These are phyloP conservation scores for Vidua chalybeata DNA, from an alignment of 2,113 vertebrate genomes.

Conservation along the genomic window DNA sequence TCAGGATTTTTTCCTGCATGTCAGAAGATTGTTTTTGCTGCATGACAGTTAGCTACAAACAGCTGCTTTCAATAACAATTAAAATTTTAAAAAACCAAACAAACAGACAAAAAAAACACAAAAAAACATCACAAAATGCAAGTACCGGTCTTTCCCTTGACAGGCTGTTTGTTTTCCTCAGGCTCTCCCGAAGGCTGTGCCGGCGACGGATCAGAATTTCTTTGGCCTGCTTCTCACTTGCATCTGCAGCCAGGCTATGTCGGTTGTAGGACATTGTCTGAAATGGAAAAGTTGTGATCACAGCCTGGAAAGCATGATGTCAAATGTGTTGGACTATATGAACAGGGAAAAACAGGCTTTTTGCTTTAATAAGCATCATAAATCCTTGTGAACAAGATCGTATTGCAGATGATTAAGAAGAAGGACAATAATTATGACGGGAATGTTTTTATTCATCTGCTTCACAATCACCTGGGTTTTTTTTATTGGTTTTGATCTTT, in stretches of 20 bases:
- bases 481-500: not conserved
- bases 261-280: conserved; percentile 91
- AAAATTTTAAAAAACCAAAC: not conserved
- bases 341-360: not conserved
- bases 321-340: not conserved
- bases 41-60: not conserved
- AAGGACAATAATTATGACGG: not conserved
- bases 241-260: conserved; percentile 83
- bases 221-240: conserved; percentile 81
- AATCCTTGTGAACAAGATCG: not conserved
- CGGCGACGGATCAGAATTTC: conserved; percentile 94
- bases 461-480: not conserved
- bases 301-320: not conserved
- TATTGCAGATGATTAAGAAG: not conserved
- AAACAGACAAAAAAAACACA: not conserved
- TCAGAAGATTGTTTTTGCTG: not conserved
- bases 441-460: not conserved
- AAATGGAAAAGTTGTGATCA: conserved; percentile 20
- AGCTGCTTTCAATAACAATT: not conserved
- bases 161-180: conserved; percentile 81
- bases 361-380: not conserved
- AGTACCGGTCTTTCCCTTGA: conserved; percentile 77
- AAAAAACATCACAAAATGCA: not conserved
- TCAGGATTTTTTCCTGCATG: not conserved
- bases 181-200: conserved; percentile 86